These are phyloP conservation scores for Sitta carolinensis DNA, from an alignment of 2,797 vertebrate species.

Conservation along the genomic window DNA sequence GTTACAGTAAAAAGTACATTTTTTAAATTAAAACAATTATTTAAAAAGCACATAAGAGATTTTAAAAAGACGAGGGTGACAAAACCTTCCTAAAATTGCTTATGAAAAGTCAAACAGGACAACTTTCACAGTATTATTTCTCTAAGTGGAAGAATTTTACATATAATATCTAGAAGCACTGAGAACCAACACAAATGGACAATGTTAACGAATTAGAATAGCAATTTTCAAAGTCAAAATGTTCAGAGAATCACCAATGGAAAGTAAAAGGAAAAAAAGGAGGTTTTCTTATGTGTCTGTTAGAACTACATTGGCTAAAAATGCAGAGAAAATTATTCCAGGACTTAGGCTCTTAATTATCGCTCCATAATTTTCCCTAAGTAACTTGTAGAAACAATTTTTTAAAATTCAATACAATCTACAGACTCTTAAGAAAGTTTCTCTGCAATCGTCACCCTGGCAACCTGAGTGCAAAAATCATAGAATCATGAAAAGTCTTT, in stretches of 20 bases:
- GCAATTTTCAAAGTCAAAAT: background rate
- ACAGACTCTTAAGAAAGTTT: background rate
- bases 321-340: background rate
- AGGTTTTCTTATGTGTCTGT: background rate
- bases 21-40: background rate
- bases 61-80: background rate
- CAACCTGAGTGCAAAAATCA: background rate
- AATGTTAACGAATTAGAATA: background rate
- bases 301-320: background rate
- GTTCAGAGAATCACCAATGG: background rate
- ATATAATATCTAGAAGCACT: background rate
- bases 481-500: background rate
- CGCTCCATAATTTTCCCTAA: background rate
- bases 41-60: background rate
- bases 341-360: background rate
- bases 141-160: background rate
- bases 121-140: background rate
- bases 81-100: background rate
- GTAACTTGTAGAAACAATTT: background rate
- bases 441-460: background rate
- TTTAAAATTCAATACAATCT: background rate
- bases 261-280: background rate
- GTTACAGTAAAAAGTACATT: background rate
- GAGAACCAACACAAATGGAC: background rate
- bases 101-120: background rate